Conservation (phyloP, 2,113 vertebrate species). For the Eretmochelys imbricata region DNA sequence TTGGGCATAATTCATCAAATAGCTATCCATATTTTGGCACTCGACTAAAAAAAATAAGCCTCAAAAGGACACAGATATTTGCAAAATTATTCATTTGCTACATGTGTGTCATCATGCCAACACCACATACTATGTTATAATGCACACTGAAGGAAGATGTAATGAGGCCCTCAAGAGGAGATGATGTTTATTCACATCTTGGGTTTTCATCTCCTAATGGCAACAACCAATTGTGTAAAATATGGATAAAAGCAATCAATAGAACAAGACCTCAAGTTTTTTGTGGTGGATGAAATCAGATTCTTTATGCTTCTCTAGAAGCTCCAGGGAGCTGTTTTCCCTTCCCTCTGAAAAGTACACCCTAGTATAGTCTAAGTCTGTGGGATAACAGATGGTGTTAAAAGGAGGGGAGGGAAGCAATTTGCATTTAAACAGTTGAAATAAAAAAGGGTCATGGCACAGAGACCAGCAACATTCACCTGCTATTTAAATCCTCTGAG, state of each 20-base stretch:
- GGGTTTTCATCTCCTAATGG: neutral
- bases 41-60: neutral
- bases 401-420: neutral
- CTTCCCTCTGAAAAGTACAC: neutral
- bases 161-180: neutral
- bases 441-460: neutral
- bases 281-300: neutral
- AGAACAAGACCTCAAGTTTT: neutral
- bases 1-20: neutral
- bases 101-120: neutral
- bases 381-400: neutral
- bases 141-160: neutral
- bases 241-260: neutral
- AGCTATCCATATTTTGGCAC: neutral
- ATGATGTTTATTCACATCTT: neutral
- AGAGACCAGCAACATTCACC: neutral
- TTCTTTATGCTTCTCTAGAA: neutral
- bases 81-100: neutral
- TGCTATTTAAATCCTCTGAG: neutral
- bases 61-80: neutral
- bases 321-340: neutral
- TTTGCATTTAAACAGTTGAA: neutral
- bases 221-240: neutral
- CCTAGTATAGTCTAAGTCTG: neutral
- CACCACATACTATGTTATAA: neutral